These are phyloP conservation scores for Natrix natrix DNA, from an alignment of 2,797 vertebrate species.

Conservation along the genomic window DNA sequence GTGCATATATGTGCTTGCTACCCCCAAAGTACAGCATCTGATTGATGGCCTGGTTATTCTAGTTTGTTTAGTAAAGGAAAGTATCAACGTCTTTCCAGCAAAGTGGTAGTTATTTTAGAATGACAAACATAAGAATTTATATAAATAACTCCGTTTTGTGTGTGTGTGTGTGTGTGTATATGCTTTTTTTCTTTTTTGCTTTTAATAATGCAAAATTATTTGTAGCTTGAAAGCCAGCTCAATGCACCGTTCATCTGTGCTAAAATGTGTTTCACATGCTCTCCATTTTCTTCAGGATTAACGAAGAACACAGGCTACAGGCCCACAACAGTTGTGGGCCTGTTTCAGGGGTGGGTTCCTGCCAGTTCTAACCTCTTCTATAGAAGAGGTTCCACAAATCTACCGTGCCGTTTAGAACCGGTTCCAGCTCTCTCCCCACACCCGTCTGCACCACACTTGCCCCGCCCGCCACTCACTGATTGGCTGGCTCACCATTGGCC, in stretches of 20 bases:
- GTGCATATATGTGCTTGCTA: slow-evolving; percentile 47
- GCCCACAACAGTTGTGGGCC: slow-evolving; percentile 32
- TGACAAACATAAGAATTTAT: slow-evolving; percentile 19
- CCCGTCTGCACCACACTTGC: too few relatives aligned
- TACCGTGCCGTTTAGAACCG: too few relatives aligned
- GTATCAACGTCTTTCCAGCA: slow-evolving; percentile 26
- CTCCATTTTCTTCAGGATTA: slow-evolving; percentile 41
- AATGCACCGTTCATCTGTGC: slow-evolving; percentile 15
- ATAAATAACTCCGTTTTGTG: neutral
- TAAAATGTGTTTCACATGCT: neutral
- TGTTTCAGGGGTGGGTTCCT: neutral
- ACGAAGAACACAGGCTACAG: slow-evolving; percentile 35
- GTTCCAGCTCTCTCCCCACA: too few relatives aligned
- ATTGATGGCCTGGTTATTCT: slow-evolving; percentile 45
- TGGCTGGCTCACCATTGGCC: too few relatives aligned
- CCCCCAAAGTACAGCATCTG: slow-evolving; percentile 50
- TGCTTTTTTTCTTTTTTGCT: neutral
- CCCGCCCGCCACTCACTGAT: too few relatives aligned
- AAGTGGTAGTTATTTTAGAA: slow-evolving; percentile 32
- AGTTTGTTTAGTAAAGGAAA: slow-evolving; percentile 44
- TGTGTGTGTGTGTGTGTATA: neutral
- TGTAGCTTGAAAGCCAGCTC: neutral
- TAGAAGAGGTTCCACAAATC: too few relatives aligned
- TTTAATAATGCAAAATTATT: slow-evolving; percentile 8
- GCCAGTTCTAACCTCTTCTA: too few relatives aligned